Conservation (phyloP, 2,797 vertebrate species). For the Lacerta agilis region DNA sequence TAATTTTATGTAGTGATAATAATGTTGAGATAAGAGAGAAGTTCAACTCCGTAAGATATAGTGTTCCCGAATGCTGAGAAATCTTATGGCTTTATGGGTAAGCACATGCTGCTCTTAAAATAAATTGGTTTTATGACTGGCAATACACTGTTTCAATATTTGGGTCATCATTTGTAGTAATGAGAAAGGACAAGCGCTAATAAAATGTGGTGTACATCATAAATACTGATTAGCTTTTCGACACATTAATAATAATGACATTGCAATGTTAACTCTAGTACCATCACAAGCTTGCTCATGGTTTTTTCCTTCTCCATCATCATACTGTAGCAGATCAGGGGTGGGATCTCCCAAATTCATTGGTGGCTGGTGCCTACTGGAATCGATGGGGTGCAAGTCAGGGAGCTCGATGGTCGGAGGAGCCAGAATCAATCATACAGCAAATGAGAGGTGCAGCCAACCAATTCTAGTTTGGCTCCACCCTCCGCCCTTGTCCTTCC, state of each 20-base stretch:
- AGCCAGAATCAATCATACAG: too few species aligned
- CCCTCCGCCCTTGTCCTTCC: too few species aligned
- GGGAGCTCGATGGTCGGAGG: too few species aligned
- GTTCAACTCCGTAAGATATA: background rate
- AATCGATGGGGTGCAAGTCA: too few species aligned
- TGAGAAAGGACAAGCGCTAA: constrained; percentile 16
- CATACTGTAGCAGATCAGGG: background rate
- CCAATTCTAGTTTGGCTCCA: too few species aligned
- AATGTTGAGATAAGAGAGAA: constrained; percentile 9
- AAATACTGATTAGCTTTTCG: constrained; percentile 34
- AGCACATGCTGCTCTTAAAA: constrained; percentile 12
- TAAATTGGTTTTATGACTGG: constrained; percentile 1
- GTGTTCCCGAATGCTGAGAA: constrained; percentile 22
- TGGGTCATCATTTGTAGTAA: constrained; percentile 11
- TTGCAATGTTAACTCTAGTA: constrained; percentile 17
- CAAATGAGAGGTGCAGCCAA: too few species aligned
- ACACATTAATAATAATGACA: constrained; percentile 5
- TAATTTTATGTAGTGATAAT: constrained; percentile 13
- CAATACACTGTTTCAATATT: constrained; percentile 19
- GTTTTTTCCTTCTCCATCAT: background rate
- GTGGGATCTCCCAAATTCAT: background rate
- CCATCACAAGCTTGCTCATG: background rate
- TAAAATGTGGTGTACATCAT: constrained; percentile 26
- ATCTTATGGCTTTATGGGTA: constrained; percentile 2
- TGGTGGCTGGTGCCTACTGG: too few species aligned